Evolutionary conservation across 1,140 invertebrate genomes (phyloP), one percentile per base, ranked within the genome.

Genomic region (Ptiloglossa arizonensis): DNA sequence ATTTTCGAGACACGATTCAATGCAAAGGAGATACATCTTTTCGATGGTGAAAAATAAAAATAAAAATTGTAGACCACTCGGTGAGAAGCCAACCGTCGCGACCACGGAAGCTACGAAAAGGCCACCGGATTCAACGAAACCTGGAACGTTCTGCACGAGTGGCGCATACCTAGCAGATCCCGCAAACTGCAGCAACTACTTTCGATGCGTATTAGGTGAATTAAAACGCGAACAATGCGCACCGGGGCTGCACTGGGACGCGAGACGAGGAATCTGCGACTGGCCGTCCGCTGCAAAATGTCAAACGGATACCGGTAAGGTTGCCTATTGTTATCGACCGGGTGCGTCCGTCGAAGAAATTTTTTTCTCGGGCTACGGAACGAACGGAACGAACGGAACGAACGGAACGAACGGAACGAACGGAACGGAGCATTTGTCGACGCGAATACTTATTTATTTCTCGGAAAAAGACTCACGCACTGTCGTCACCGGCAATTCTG

Each of bases 181-280:
- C 0, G 91, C 87, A 0, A 96, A 96, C 86, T 98, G 97, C 82
- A 95, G 95, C 73, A 94, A 94, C 0, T 98, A 97, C 87, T 95
- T 95, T 71, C 94, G 96, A 86, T 97, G 97, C 86, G 94, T 96
- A 17, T 91, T 94, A 4, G 96, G 96, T 0, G 94, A 95, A 67
- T 93, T 95, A 67, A 93, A 93, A 54, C 95, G 94, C 38, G 95
- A 96, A 81, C 94, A 95, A 32, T 97, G 97, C 88, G 95, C 96
- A 0, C 94, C 95, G 1, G 96, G 96, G 44, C 89, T 97, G n/a
- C 96, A 97, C 86, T 98, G 96, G 96, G 96, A 97, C 83, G 88
- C 90, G 11, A 88, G 90, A 4, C 91, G 92, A 19, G 93, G 93
- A n/a, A 92, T 94, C 9, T 97, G 97, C 81, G 97, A 98, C 87